Conservation (phyloP, 92 coral and sea anemone species). For the Porites evermanni region DNA sequence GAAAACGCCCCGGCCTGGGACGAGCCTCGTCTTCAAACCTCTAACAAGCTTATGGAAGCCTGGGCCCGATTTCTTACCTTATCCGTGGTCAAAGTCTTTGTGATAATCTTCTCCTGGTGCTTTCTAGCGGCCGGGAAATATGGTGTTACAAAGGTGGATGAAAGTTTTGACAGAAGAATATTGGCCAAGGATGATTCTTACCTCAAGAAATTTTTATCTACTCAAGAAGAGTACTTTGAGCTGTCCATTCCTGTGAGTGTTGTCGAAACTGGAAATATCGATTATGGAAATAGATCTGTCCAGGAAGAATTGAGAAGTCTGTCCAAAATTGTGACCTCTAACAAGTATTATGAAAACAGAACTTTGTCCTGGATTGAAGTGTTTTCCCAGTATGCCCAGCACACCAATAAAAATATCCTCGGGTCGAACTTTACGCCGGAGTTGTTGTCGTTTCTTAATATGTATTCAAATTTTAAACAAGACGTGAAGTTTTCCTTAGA, state of each 20-base stretch:
- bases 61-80: constrained; percentile 68
- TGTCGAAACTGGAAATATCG: constrained; percentile 47
- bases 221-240: constrained; percentile 59
- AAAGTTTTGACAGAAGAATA: constrained; percentile 73
- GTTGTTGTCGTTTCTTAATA: constrained; percentile 39
- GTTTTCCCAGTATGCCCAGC: constrained; percentile 40
- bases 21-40: constrained; percentile 52
- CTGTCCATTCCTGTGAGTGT: constrained; percentile 62
- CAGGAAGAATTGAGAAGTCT: constrained; percentile 61
- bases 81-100: constrained; percentile 41
- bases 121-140: constrained; percentile 74
- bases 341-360: constrained; percentile 59
- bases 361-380: constrained; percentile 69
- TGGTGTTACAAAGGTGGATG: constrained; percentile 71
- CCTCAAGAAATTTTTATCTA: constrained; percentile 58
- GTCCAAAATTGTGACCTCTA: constrained; percentile 50
- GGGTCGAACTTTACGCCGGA: constrained; percentile 42
- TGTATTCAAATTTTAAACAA: constrained; percentile 40
- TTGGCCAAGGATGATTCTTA: constrained; percentile 74
- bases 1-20: constrained; percentile 61
- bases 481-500: constrained; percentile 60
- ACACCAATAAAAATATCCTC: neutral
- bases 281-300: constrained; percentile 47
- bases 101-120: constrained; percentile 60
- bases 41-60: constrained; percentile 61